These are phyloP conservation scores for Drosophila jambulina DNA, from an alignment of 1,140 invertebrate species.

Conservation along the genomic window DNA sequence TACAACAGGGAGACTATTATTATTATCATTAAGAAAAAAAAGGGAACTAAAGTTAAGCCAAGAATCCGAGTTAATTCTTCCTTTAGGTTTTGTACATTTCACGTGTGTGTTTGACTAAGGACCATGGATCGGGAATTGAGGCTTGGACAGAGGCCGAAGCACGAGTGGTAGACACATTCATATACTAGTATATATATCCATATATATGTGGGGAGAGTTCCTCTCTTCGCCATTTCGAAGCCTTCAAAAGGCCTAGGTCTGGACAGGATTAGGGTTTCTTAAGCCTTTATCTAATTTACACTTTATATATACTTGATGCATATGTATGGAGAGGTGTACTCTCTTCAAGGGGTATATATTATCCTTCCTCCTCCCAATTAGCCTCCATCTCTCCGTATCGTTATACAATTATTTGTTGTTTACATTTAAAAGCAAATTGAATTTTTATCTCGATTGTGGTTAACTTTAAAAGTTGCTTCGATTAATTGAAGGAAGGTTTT, in stretches of 20 bases:
- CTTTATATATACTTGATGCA: slow-evolving; percentile 5
- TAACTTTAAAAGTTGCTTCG: slow-evolving; percentile 80
- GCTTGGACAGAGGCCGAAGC: slow-evolving; percentile 14
- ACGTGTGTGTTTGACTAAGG: slow-evolving; percentile 12
- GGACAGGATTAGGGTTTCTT: background rate
- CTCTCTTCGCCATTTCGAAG: background rate
- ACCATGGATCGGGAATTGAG: background rate
- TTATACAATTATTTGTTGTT: slow-evolving; percentile 46
- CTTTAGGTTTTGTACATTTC: slow-evolving; percentile 7
- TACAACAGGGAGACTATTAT: slow-evolving; percentile 1
- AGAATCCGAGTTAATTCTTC: slow-evolving; percentile 9
- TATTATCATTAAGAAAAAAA: slow-evolving; percentile 3
- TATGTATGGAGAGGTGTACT: background rate
- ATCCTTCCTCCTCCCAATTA: background rate
- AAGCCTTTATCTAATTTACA: slow-evolving; percentile 12
- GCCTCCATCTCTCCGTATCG: background rate
- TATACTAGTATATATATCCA: slow-evolving; percentile 9
- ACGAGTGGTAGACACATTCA: slow-evolving; percentile 13
- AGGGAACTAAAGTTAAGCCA: slow-evolving; percentile 6
- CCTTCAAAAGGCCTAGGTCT: slow-evolving; percentile 1
- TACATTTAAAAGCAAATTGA: slow-evolving; percentile 74
- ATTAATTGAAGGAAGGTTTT: slow-evolving; percentile 61
- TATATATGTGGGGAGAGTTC: slow-evolving; percentile 1
- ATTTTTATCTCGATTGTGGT: slow-evolving; percentile 23
- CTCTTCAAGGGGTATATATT: background rate